Percentiles rank a stretch among this genome's conserved stretches.
These are phyloP conservation scores for Myotis findleyi DNA, from an alignment of 2,797 vertebrate species.

Conservation along the genomic window DNA sequence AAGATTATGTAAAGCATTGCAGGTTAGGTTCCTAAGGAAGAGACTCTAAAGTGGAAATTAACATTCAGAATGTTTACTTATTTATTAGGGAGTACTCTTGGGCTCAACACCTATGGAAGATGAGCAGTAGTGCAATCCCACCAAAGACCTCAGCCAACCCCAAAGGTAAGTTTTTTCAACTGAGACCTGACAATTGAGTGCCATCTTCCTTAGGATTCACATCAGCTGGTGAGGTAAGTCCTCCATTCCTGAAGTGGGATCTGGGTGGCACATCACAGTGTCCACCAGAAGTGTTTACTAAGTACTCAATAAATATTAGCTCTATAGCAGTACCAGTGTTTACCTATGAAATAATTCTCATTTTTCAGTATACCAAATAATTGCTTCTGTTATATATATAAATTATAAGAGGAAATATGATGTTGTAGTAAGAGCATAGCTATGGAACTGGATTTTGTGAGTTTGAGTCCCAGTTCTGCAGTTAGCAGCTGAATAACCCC, in stretches of 20 bases:
- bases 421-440: background rate
- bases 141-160: background rate
- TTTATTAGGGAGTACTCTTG: background rate
- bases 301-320: conserved; percentile 9
- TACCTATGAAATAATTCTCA: background rate
- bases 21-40: background rate
- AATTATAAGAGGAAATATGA: background rate
- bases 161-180: background rate
- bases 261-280: background rate
- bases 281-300: background rate
- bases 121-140: background rate
- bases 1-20: background rate
- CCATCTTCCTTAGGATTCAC: background rate
- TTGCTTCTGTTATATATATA: background rate
- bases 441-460: background rate
- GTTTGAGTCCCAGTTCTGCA: background rate
- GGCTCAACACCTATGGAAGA: background rate
- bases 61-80: background rate
- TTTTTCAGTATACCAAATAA: background rate
- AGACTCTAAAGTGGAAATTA: background rate
- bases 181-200: background rate
- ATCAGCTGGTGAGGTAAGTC: conserved; percentile 22
- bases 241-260: background rate
- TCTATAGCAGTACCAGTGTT: background rate
- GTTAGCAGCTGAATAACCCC: background rate